Evolutionary conservation across 2,888 invertebrate species (phyloP).

Genomic region (Aspidapion aeneum): DNA sequence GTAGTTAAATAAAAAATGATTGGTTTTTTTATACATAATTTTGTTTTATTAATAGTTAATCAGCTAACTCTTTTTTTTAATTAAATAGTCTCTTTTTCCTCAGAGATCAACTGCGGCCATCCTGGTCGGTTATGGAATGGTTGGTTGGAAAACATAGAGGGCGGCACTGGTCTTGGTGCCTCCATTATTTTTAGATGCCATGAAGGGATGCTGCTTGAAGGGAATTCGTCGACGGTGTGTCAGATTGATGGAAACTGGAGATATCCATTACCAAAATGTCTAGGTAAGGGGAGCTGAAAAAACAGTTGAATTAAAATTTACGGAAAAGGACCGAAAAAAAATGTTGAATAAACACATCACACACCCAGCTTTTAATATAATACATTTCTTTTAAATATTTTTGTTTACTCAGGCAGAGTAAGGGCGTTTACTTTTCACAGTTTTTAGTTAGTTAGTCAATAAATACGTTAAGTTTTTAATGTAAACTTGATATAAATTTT

Average conservation of each 20-base stretch:
- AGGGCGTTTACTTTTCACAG: too few relatives aligned
- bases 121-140: slow-evolving; percentile 95
- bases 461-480: too few relatives aligned
- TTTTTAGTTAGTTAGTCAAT: too few relatives aligned
- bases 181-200: slow-evolving; percentile 92
- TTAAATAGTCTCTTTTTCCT: neutral
- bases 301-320: too few relatives aligned
- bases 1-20: too few relatives aligned
- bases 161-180: slow-evolving; percentile 86
- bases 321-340: too few relatives aligned
- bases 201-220: slow-evolving; percentile 86
- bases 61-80: neutral
- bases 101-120: slow-evolving; percentile 96
- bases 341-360: too few relatives aligned
- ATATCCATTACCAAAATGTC: slow-evolving; percentile 86
- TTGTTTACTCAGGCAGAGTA: too few relatives aligned
- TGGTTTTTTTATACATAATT: too few relatives aligned
- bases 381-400: too few relatives aligned
- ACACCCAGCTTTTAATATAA: too few relatives aligned
- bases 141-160: slow-evolving; percentile 87
- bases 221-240: slow-evolving; percentile 87
- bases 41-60: neutral
- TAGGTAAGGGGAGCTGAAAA: slow-evolving; percentile 61
- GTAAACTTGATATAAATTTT: too few relatives aligned
- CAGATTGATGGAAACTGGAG: slow-evolving; percentile 95